Percentiles rank a stretch among this genome's conserved stretches.
Evolutionary conservation across 2,888 invertebrate genomes (phyloP).

Genomic region (Lumbricus terrestris): DNA sequence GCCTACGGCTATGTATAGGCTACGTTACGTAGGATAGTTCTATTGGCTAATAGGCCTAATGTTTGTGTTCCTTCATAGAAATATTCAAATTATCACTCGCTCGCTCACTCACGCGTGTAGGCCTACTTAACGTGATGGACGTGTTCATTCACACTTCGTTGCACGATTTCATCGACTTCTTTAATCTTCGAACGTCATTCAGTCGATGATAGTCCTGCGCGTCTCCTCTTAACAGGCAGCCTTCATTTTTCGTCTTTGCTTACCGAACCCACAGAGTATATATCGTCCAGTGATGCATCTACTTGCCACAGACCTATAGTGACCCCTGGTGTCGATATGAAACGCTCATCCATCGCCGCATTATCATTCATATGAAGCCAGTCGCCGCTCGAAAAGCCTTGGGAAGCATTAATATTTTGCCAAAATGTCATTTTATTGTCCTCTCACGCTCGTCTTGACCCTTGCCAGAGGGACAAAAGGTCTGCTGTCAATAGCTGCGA

Average conservation of each 20-base stretch:
- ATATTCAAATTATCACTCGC: no score
- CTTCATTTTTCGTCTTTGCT: neutral
- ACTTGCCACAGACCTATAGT: neutral
- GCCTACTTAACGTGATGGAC: no score
- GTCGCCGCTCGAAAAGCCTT: neutral
- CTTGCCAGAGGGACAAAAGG: neutral
- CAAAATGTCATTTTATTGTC: neutral
- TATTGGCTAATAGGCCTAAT: no score
- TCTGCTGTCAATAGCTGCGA: neutral
- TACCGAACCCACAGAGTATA: neutral
- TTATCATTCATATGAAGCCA: slow-evolving; percentile 3
- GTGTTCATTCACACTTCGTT: neutral
- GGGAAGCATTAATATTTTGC: neutral
- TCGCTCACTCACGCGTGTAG: no score
- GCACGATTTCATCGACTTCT: neutral
- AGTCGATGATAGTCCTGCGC: neutral
- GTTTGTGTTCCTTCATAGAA: no score
- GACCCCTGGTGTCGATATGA: neutral
- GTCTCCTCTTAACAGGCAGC: neutral
- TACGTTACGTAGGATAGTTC: no score
- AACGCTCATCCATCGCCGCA: neutral
- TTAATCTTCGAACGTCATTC: neutral
- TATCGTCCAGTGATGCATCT: neutral
- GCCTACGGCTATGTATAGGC: no score
- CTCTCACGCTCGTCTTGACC: neutral